Conservation (phyloP, 2,888 invertebrate genomes). For the Xanthorhoe designata region DNA sequence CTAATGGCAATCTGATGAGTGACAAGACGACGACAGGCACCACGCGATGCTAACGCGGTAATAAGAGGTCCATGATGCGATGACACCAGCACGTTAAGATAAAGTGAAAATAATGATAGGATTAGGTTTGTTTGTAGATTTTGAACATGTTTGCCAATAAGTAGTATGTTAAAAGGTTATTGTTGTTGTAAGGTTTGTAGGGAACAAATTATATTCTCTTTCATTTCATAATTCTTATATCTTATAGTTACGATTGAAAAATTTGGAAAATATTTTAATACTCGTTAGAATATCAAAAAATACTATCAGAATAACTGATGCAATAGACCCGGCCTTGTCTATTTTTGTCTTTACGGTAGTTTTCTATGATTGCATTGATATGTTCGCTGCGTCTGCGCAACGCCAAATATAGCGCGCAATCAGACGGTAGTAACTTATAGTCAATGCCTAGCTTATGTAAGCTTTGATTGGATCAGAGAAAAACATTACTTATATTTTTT, state of each 20-base stretch:
- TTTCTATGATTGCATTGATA: conserved; percentile 17
- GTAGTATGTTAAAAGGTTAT: not conserved
- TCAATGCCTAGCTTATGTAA: conserved; percentile 16
- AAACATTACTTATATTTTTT: conserved; percentile 25
- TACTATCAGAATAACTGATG: not conserved
- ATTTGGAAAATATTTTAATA: no score
- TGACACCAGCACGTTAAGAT: conserved; percentile 15
- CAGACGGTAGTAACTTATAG: conserved; percentile 13
- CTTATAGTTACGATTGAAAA: no score
- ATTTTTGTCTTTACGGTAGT: not conserved
- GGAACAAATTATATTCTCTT: not conserved
- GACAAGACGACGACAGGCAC: conserved; percentile 29
- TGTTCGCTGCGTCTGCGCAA: conserved; percentile 22
- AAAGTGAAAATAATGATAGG: conserved; percentile 21
- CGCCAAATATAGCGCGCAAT: conserved; percentile 28
- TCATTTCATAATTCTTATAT: no score
- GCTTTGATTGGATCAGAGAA: conserved; percentile 22
- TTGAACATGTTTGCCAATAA: conserved; percentile 1
- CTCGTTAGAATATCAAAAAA: not conserved
- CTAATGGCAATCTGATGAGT: conserved; percentile 31
- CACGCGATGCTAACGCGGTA: conserved; percentile 39
- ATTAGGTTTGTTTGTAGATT: conserved; percentile 1
- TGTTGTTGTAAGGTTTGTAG: not conserved
- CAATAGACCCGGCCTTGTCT: not conserved
- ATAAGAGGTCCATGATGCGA: conserved; percentile 15